These are phyloP conservation scores for Conus ventricosus DNA, from an alignment of 1,140 invertebrate species.

Conservation along the genomic window DNA sequence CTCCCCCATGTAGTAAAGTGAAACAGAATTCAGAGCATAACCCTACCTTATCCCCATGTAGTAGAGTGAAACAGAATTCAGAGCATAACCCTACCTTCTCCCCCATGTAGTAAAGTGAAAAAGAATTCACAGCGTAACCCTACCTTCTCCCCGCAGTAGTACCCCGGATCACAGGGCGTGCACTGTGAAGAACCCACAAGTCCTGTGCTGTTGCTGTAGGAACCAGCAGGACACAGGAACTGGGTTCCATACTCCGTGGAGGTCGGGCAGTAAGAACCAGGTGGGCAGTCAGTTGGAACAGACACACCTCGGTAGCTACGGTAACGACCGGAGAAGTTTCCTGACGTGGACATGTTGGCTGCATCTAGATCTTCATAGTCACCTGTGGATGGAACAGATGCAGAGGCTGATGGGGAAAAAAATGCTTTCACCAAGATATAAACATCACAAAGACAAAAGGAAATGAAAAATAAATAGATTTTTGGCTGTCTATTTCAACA, in stretches of 20 bases:
- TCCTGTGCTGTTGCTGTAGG: constrained; percentile 66
- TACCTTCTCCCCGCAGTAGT: constrained; percentile 69
- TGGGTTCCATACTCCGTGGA: constrained; percentile 60
- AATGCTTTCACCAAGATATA: no score
- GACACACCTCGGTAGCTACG: constrained; percentile 69
- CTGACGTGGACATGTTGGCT: constrained; percentile 60
- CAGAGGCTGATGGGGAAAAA: not conserved
- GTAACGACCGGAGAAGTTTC: constrained; percentile 66
- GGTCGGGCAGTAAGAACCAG: constrained; percentile 69
- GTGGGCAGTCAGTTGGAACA: constrained; percentile 66
- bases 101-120: no score
- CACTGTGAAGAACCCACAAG: constrained; percentile 61
- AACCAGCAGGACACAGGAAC: constrained; percentile 66
- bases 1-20: no score
- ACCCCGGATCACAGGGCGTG: constrained; percentile 67
- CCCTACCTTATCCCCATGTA: no score
- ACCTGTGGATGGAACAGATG: constrained; percentile 46
- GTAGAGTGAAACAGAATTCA: no score
- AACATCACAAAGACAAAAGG: no score
- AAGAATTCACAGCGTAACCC: not conserved
- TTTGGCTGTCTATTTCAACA: no score
- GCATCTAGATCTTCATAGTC: constrained; percentile 69
- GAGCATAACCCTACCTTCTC: no score
- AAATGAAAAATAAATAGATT: no score
- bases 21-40: no score